Evolutionary conservation across 2,888 invertebrate species (phyloP).

Genomic region (Aplocera efformata): DNA sequence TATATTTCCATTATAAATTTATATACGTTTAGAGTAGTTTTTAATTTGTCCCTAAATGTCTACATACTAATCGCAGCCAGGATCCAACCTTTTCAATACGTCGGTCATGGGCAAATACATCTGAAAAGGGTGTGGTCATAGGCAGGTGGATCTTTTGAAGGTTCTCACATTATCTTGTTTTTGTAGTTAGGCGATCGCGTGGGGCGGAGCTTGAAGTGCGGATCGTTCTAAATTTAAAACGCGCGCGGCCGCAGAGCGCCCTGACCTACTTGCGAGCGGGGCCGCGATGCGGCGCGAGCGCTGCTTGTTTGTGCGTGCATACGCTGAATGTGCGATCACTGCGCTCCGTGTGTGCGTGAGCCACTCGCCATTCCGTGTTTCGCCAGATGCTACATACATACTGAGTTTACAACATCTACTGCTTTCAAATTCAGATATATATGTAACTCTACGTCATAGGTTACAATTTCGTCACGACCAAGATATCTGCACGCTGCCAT

Average conservation of each 20-base stretch:
- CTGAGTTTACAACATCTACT: conserved; percentile 66
- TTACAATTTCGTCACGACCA: too few species aligned
- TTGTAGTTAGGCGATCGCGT: conserved; percentile 60
- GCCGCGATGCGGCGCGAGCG: conserved; percentile 79
- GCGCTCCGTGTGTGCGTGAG: conserved; percentile 57
- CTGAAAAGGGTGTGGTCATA: conserved; percentile 33
- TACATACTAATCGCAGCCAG: too few species aligned
- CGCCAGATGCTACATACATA: conserved; percentile 71
- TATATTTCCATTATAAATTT: too few species aligned
- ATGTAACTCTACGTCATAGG: conserved; percentile 2
- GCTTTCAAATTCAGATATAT: conserved; percentile 25
- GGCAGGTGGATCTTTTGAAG: conserved; percentile 47
- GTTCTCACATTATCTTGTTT: conserved; percentile 51
- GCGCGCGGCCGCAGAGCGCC: conserved; percentile 77
- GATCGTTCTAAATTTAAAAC: conserved; percentile 80
- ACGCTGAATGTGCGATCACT: conserved; percentile 40
- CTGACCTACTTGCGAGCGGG: conserved; percentile 79
- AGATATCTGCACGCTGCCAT: too few species aligned
- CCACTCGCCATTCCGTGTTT: conserved; percentile 71
- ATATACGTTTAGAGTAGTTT: too few species aligned
- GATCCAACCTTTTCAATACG: too few species aligned
- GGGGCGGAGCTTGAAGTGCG: conserved; percentile 74
- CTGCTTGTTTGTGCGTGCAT: conserved; percentile 54
- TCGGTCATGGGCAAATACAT: conserved; percentile 7
- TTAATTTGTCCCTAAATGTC: too few species aligned